phyloP scores from a whole-genome alignment of 2,797 vertebrate species.

The Galaxias olidus region DNA sequence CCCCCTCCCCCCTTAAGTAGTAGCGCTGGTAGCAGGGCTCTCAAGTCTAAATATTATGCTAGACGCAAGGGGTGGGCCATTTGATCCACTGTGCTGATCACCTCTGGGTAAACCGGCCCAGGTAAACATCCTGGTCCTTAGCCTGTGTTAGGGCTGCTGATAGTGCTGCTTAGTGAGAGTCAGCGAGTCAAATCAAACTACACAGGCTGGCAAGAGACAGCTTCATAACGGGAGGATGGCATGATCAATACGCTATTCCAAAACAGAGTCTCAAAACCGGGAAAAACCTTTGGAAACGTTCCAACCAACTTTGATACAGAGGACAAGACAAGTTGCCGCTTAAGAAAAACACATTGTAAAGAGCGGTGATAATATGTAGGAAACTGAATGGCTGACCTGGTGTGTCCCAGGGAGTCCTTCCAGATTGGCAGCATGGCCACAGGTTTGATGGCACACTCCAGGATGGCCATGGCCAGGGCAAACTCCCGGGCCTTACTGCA shows the following conservation, averaged over 20 bases:
- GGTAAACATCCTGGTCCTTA: constrained; percentile 42
- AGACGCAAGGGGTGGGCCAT: constrained; percentile 66
- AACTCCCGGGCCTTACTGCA: constrained; percentile 98
- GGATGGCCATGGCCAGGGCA: constrained; percentile 93
- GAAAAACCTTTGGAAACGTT: too few species aligned
- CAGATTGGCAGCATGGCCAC: constrained; percentile 97
- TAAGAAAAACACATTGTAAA: too few species aligned
- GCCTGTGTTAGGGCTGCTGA: not conserved
- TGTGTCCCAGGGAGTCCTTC: constrained; percentile 95
- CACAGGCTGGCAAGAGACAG: too few species aligned
- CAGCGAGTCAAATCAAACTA: too few species aligned
- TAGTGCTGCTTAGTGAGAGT: not conserved
- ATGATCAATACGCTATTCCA: too few species aligned
- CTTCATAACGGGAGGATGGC: too few species aligned
- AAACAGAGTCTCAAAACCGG: too few species aligned
- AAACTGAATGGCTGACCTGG: constrained; percentile 77
- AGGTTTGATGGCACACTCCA: constrained; percentile 98
- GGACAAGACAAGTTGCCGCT: too few species aligned
- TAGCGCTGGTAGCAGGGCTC: constrained; percentile 46
- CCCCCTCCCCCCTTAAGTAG: constrained; percentile 4
- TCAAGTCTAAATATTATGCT: constrained; percentile 75
- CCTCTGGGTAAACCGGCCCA: constrained; percentile 32
- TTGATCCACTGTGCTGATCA: constrained; percentile 61
- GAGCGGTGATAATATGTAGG: too few species aligned
- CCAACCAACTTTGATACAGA: too few species aligned